phyloP scores from a whole-genome alignment of 2,888 invertebrate species.

The Tachina grossa region DNA sequence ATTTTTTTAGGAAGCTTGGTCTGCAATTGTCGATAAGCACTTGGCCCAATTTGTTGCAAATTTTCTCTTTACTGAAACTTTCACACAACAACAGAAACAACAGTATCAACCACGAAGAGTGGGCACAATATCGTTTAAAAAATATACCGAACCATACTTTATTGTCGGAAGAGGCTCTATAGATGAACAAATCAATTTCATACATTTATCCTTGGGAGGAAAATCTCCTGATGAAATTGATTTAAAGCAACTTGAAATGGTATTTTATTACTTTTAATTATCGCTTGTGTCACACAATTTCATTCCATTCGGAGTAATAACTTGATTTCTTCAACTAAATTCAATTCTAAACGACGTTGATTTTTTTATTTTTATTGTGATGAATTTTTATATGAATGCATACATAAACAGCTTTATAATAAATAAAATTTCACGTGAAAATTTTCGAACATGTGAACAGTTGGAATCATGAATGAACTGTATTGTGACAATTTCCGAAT shows the following conservation, averaged over 20 bases:
- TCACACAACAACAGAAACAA: constrained; percentile 75
- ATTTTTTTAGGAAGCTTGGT: constrained; percentile 86
- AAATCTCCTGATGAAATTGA: constrained; percentile 73
- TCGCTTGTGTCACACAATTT: background rate
- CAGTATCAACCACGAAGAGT: constrained; percentile 73
- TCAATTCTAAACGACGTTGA: too few relatives aligned
- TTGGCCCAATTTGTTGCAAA: constrained; percentile 87
- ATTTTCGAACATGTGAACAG: too few relatives aligned
- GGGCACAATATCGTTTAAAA: constrained; percentile 83
- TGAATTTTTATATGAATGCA: too few relatives aligned
- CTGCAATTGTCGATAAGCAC: constrained; percentile 87
- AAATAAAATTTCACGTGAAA: too few relatives aligned
- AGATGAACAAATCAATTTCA: constrained; percentile 85
- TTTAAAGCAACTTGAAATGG: constrained; percentile 78
- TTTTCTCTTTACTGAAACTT: constrained; percentile 84
- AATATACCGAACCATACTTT: constrained; percentile 88
- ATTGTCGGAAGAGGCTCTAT: constrained; percentile 87
- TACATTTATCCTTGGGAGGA: constrained; percentile 74
- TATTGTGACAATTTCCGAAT: too few relatives aligned
- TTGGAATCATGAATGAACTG: too few relatives aligned
- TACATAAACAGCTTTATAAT: too few relatives aligned
- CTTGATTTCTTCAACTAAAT: too few relatives aligned
- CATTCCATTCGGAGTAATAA: background rate
- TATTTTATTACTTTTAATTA: constrained; percentile 46
- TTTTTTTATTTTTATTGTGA: too few relatives aligned